Conservation (phyloP, 2,797 vertebrate species). For the Coccyzus lansbergi region DNA sequence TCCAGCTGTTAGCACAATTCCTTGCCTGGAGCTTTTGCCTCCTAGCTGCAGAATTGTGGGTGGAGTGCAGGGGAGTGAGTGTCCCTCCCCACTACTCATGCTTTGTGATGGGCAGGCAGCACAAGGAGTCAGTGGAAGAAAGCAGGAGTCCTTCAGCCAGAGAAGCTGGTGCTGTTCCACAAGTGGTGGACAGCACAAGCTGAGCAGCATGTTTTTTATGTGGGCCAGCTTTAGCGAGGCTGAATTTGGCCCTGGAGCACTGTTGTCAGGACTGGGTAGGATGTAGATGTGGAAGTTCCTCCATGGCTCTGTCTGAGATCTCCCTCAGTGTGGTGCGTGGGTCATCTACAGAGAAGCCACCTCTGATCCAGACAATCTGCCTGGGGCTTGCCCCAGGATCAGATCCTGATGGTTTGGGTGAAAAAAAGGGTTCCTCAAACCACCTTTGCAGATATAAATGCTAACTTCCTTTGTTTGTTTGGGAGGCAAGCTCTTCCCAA, state of each 20-base stretch:
- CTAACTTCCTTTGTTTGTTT: background rate
- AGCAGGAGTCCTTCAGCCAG: background rate
- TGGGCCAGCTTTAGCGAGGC: background rate
- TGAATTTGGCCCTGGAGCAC: background rate
- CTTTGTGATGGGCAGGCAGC: fast-evolving
- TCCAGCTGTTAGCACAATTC: background rate
- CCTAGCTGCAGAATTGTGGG: fast-evolving
- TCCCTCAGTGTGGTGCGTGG: background rate
- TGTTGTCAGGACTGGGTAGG: fast-evolving
- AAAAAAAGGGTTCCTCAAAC: background rate
- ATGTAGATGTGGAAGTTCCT: background rate
- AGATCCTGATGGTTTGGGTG: background rate
- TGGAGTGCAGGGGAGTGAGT: background rate
- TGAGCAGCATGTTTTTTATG: background rate
- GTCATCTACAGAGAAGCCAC: background rate
- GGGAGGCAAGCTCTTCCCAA: background rate
- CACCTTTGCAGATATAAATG: background rate
- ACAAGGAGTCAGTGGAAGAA: background rate
- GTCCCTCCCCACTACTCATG: background rate
- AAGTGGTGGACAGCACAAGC: background rate
- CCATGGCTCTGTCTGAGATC: background rate
- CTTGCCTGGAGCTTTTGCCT: background rate
- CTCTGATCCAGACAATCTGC: background rate
- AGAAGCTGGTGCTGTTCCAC: background rate
- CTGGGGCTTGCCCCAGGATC: background rate